phyloP scores from a whole-genome alignment of 2,888 invertebrate species.

The Drosophila niveifrons region DNA sequence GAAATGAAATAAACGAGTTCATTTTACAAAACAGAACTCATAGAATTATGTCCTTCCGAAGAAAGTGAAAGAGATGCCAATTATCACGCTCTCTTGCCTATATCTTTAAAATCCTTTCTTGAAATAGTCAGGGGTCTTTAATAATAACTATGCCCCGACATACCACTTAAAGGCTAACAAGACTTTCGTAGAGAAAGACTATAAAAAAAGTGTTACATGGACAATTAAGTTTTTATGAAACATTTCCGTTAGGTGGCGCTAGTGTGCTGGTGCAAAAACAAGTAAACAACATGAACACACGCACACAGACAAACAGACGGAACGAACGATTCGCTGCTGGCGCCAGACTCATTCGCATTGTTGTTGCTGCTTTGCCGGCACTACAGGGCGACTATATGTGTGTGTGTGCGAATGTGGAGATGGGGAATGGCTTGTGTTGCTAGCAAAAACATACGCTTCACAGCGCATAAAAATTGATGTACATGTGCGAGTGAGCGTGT shows the following conservation, averaged over 20 bases:
- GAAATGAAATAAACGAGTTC: no score
- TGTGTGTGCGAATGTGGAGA: not conserved
- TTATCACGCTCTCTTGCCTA: not conserved
- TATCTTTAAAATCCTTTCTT: not conserved
- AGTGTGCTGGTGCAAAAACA: constrained; percentile 53
- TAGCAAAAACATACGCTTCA: constrained; percentile 60
- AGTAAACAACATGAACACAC: constrained; percentile 60
- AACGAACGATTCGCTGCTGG: constrained; percentile 34
- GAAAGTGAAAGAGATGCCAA: not conserved
- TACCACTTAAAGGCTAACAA: constrained; percentile 58
- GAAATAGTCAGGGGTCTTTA: constrained; percentile 26
- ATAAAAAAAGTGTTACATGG: constrained; percentile 80
- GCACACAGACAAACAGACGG: constrained; percentile 27
- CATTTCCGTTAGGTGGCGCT: constrained; percentile 81
- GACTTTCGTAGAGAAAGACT: constrained; percentile 47
- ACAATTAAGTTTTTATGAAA: constrained; percentile 83
- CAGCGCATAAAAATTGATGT: constrained; percentile 53
- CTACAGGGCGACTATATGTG: not conserved
- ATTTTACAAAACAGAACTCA: no score
- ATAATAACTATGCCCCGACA: constrained; percentile 39
- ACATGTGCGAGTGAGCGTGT: constrained; percentile 7
- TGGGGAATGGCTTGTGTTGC: constrained; percentile 13
- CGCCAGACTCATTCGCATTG: constrained; percentile 50
- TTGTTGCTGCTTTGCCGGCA: constrained; percentile 12
- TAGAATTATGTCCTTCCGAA: no score